These are phyloP conservation scores for Dusona sp. DNA, from an alignment of 2,888 invertebrate species.

Conservation along the genomic window DNA sequence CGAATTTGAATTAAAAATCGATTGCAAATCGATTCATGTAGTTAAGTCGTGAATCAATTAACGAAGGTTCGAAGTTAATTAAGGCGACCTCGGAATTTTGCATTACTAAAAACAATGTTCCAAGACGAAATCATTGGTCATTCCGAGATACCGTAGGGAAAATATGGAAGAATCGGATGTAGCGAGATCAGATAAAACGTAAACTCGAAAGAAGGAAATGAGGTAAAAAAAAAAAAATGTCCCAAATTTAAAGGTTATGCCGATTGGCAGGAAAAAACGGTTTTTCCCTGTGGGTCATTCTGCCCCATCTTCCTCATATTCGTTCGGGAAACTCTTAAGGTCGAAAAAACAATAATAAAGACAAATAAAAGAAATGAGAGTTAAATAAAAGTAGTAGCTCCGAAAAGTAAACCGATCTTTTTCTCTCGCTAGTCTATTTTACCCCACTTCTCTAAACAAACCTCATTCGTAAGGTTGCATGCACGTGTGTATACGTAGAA, in stretches of 20 bases:
- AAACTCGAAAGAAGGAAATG: too few species aligned
- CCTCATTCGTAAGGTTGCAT: not conserved
- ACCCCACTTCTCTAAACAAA: not conserved
- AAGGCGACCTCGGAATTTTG: too few species aligned
- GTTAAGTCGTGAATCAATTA: too few species aligned
- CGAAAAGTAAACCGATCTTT: not conserved
- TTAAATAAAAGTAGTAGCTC: not conserved
- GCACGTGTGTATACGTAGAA: not conserved
- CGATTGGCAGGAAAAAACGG: not conserved
- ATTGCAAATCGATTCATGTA: too few species aligned
- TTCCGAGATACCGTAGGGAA: too few species aligned
- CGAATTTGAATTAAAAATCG: too few species aligned
- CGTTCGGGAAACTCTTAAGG: not conserved
- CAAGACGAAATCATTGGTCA: too few species aligned
- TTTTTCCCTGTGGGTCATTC: not conserved
- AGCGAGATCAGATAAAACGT: too few species aligned
- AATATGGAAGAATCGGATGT: too few species aligned
- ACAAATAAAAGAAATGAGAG: not conserved
- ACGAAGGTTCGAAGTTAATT: too few species aligned
- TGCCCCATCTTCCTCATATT: not conserved
- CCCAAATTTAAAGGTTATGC: not conserved
- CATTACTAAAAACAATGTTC: too few species aligned
- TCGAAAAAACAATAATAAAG: not conserved
- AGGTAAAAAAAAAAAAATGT: too few species aligned
- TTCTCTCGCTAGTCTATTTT: slow-evolving; percentile 1